phyloP scores from a whole-genome alignment of 2,797 vertebrate species.

The Danio jaintianensis region DNA sequence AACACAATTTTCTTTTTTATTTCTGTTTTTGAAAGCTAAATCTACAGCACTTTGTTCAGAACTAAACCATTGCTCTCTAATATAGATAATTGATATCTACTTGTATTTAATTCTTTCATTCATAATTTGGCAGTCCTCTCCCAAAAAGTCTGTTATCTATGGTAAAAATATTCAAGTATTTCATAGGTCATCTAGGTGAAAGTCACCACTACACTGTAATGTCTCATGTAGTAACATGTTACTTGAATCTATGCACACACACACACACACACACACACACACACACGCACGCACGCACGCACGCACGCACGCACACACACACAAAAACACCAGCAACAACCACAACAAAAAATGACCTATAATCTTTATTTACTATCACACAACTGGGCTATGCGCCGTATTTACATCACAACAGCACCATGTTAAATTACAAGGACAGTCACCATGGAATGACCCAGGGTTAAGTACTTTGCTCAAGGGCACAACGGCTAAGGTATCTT shows the following conservation, averaged over 20 bases:
- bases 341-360: neutral
- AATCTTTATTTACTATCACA: neutral
- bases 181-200: neutral
- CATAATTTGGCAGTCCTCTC: neutral
- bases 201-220: neutral
- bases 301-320: too few relatives aligned
- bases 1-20: neutral
- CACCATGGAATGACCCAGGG: slow-evolving; percentile 12
- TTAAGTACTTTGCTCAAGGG: neutral
- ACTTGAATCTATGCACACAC: neutral
- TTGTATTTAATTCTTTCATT: neutral
- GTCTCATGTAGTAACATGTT: neutral
- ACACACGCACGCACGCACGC: too few relatives aligned
- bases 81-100: neutral
- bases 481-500: neutral
- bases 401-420: neutral
- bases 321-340: too few relatives aligned
- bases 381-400: neutral
- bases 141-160: neutral
- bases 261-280: too few relatives aligned
- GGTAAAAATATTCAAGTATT: neutral
- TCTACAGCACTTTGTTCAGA: neutral
- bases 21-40: too few relatives aligned
- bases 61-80: neutral
- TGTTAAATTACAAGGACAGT: slow-evolving; percentile 16